Percentiles rank a stretch among this genome's conserved stretches.
Conservation (phyloP, 2,888 invertebrate species). For the Sesia apiformis region DNA sequence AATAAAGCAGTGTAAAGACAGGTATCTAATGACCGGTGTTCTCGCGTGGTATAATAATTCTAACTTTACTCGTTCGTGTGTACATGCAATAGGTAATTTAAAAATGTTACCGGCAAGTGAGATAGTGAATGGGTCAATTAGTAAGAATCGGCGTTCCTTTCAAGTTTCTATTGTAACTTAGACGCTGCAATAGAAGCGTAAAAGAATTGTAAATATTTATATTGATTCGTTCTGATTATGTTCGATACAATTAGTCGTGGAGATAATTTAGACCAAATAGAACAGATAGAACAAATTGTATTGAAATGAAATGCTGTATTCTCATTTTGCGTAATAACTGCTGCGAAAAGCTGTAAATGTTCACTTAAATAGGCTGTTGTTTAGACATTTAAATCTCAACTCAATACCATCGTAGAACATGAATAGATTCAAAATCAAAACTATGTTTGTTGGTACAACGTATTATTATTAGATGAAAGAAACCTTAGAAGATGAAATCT, state of each 20-base stretch:
- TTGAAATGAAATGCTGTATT: background rate
- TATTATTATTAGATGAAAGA: too few relatives aligned
- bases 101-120: background rate
- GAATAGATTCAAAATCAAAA: too few relatives aligned
- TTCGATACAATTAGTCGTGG: background rate
- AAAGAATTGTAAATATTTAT: conserved; percentile 1
- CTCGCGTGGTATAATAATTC: background rate
- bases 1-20: background rate
- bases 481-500: too few relatives aligned
- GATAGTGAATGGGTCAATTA: background rate
- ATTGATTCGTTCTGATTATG: background rate
- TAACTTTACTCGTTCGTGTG: background rate
- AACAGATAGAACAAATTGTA: too few relatives aligned
- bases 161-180: conserved; percentile 36
- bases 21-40: background rate
- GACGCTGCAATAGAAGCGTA: conserved; percentile 35
- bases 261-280: too few relatives aligned
- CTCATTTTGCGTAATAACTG: background rate
- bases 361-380: too few relatives aligned
- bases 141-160: conserved; percentile 5
- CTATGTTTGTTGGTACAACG: too few relatives aligned
- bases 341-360: too few relatives aligned
- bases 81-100: background rate
- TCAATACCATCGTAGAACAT: too few relatives aligned
- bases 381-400: too few relatives aligned